These are phyloP conservation scores for Lithobates sylvaticus DNA, from an alignment of 2,797 vertebrate genomes.

Conservation along the genomic window DNA sequence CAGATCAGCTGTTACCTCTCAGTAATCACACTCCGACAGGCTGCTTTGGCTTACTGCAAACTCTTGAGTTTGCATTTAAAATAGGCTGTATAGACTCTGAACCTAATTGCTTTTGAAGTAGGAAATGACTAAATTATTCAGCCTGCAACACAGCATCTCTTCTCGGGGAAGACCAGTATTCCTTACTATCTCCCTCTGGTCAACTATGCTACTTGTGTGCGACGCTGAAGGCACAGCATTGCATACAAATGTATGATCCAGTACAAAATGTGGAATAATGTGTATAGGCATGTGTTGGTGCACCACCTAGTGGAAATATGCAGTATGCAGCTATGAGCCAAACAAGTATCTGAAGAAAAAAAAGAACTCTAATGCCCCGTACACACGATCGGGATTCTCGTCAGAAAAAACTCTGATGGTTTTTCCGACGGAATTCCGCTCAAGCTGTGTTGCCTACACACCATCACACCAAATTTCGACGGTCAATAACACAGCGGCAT, in stretches of 20 bases:
- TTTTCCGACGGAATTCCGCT: too few species aligned
- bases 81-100: not conserved
- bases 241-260: constrained; percentile 37
- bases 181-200: constrained; percentile 18
- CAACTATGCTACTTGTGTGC: constrained; percentile 28
- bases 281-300: constrained; percentile 2
- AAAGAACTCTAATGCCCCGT: not conserved
- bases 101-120: not conserved
- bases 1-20: too few species aligned
- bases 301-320: constrained; percentile 25
- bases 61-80: not conserved
- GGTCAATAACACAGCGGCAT: too few species aligned
- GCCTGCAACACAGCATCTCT: constrained; percentile 1
- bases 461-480: too few species aligned
- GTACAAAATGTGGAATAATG: not conserved
- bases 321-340: not conserved
- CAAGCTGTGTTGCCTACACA: too few species aligned
- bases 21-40: not conserved
- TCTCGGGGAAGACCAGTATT: constrained; percentile 32
- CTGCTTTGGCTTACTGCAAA: not conserved
- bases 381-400: too few species aligned
- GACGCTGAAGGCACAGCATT: not conserved
- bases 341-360: too few species aligned
- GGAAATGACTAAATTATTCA: not conserved
- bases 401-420: too few species aligned